Percentiles rank a stretch among this genome's conserved stretches.
Conservation (phyloP, 2,888 invertebrate genomes). For the Gastrophysa polygoni region DNA sequence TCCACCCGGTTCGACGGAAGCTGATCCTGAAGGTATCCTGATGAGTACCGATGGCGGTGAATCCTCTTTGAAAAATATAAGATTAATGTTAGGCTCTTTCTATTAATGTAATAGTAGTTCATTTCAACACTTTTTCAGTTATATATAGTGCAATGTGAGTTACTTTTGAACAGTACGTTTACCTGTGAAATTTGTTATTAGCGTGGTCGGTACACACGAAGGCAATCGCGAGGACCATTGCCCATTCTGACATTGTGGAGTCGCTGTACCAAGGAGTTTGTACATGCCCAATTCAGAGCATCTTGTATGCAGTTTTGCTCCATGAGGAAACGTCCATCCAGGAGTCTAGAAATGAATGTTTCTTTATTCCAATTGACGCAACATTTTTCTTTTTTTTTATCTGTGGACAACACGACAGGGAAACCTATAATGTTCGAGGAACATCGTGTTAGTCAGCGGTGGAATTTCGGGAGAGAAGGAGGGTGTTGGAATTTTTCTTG, state of each 20-base stretch:
- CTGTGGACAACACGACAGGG: too few relatives aligned
- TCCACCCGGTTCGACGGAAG: conserved; percentile 79
- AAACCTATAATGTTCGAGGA: too few relatives aligned
- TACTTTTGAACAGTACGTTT: too few relatives aligned
- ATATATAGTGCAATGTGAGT: too few relatives aligned
- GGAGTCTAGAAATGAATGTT: conserved; percentile 62
- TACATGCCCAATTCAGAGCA: conserved; percentile 84
- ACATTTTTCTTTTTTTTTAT: too few relatives aligned
- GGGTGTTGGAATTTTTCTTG: too few relatives aligned
- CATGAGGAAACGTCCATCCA: conserved; percentile 76
- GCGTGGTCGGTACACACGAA: conserved; percentile 84
- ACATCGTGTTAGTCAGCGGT: too few relatives aligned
- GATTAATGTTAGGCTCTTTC: too few relatives aligned
- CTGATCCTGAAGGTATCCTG: conserved; percentile 78
- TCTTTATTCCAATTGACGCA: too few relatives aligned
- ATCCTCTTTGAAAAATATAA: conserved; percentile 68
- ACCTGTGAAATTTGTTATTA: conserved; percentile 87
- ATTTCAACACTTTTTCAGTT: not conserved
- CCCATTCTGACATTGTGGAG: conserved; percentile 80
- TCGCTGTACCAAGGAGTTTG: conserved; percentile 80
- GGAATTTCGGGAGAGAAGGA: too few relatives aligned
- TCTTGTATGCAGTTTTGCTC: conserved; percentile 74
- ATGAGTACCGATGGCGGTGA: conserved; percentile 83
- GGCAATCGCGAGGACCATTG: conserved; percentile 80
- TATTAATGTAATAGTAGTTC: too few relatives aligned